Evolutionary conservation across 2,888 invertebrate genomes (phyloP).

Genomic region (Muschampia plurimacula): DNA sequence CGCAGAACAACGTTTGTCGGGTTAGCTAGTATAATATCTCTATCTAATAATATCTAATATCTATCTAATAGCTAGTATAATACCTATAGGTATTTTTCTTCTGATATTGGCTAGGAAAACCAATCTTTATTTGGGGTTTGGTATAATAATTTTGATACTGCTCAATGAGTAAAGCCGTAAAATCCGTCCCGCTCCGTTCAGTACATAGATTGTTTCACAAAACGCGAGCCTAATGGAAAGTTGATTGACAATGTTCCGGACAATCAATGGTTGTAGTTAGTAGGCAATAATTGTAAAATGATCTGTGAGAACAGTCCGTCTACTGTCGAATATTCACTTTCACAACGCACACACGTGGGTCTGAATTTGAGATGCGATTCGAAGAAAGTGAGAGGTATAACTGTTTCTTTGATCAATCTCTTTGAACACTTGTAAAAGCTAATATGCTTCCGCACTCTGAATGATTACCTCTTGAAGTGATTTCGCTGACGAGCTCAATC

Average conservation of each 20-base stretch:
- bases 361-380: constrained; percentile 64
- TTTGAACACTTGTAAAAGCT: constrained; percentile 56
- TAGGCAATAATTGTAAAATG: constrained; percentile 56
- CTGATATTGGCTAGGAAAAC: not conserved
- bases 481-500: constrained; percentile 32
- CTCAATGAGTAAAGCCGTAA: constrained; percentile 19
- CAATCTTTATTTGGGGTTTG: constrained; percentile 2
- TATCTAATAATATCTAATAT: too few species aligned
- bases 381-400: constrained; percentile 78
- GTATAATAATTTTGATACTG: constrained; percentile 8
- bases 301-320: constrained; percentile 55
- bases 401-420: constrained; percentile 76
- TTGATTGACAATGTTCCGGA: constrained; percentile 58
- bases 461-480: constrained; percentile 42
- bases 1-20: too few species aligned
- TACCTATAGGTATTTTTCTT: not conserved
- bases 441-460: constrained; percentile 24
- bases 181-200: constrained; percentile 26
- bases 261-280: constrained; percentile 60
- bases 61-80: too few species aligned
- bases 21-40: too few species aligned
- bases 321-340: constrained; percentile 70
- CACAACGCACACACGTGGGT: constrained; percentile 63
- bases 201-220: constrained; percentile 43
- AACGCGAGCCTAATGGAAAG: constrained; percentile 58